phyloP scores from a whole-genome alignment of 2,797 vertebrate species.

The Hybognathus amarus region DNA sequence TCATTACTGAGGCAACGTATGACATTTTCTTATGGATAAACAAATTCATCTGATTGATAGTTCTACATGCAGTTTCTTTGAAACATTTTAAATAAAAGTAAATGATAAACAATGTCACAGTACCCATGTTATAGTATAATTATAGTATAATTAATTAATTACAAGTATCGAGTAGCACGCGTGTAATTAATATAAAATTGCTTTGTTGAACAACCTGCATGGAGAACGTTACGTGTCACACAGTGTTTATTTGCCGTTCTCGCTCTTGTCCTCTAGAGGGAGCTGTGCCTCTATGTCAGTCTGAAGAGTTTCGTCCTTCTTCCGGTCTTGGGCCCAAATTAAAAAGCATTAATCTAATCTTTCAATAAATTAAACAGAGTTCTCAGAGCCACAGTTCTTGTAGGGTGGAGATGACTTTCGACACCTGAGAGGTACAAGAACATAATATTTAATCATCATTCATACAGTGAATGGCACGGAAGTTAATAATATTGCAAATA shows the following conservation, averaged over 20 bases:
- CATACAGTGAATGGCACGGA: neutral
- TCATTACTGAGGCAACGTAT: neutral
- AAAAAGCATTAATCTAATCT: neutral
- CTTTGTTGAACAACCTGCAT: neutral
- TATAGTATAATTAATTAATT: too few species aligned
- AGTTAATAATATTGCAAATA: neutral
- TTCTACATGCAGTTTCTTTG: neutral
- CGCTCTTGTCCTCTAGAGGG: neutral
- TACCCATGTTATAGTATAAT: neutral
- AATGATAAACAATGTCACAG: neutral
- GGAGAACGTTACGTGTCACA: neutral
- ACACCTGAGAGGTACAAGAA: slow-evolving; percentile 63
- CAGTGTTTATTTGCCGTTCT: neutral
- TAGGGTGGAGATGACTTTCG: slow-evolving; percentile 57
- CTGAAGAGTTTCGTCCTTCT: neutral
- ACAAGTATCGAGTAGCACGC: neutral
- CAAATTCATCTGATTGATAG: neutral
- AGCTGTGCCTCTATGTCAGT: neutral
- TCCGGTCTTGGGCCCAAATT: neutral
- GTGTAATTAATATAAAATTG: neutral
- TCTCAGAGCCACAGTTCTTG: slow-evolving; percentile 59
- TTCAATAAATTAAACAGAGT: slow-evolving; percentile 62
- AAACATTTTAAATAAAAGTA: neutral
- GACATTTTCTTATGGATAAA: neutral
- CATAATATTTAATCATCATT: neutral